phyloP scores from a whole-genome alignment of 2,113 vertebrate genomes.

The Rhinolophus ferrumequinum region DNA sequence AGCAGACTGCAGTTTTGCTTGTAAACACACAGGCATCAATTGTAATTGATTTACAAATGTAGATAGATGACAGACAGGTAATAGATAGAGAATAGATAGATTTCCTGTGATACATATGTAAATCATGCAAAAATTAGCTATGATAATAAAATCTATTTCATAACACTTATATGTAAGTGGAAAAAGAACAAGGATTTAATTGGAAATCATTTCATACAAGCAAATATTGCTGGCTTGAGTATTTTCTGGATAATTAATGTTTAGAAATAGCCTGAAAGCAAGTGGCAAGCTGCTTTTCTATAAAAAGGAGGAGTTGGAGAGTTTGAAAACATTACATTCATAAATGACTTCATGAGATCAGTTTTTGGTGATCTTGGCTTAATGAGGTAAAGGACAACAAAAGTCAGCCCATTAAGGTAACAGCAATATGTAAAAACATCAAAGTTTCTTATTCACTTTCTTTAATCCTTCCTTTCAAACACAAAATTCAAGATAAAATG shows the following conservation, averaged over 20 bases:
- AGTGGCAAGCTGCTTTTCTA: neutral
- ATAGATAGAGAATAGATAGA: no score
- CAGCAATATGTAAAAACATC: neutral
- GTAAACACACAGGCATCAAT: neutral
- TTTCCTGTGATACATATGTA: neutral
- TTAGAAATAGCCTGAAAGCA: neutral
- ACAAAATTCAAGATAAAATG: neutral
- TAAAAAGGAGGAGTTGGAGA: neutral
- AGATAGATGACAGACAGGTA: neutral
- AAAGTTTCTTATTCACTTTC: neutral
- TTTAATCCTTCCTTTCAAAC: neutral
- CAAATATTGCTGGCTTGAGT: neutral
- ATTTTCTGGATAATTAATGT: neutral
- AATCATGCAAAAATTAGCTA: neutral
- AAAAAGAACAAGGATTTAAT: neutral
- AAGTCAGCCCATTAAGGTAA: neutral
- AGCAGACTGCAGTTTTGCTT: neutral
- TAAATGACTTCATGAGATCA: neutral
- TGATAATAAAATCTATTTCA: neutral
- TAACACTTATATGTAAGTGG: neutral
- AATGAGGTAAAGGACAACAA: neutral
- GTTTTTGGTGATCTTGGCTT: neutral
- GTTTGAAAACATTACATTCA: no score
- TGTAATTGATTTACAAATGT: neutral
- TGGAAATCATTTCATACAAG: neutral